Percentiles rank a stretch among this genome's conserved stretches.
Evolutionary conservation across 1,140 invertebrate genomes (phyloP).

Genomic region (Adelges cooleyi): DNA sequence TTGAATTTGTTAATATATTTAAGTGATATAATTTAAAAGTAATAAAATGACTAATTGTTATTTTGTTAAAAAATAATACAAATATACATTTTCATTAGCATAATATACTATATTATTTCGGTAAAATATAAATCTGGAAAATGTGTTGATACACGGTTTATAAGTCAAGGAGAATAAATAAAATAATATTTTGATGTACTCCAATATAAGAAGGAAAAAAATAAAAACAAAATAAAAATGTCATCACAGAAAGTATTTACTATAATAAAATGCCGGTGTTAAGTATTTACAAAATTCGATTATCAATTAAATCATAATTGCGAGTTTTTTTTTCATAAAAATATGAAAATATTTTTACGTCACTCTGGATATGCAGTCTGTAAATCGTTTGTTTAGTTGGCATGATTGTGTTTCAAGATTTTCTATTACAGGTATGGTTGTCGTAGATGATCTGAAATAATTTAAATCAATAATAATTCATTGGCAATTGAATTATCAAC

Average conservation of each 20-base stretch:
- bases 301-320: slow-evolving; percentile 16
- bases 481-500: too few relatives aligned
- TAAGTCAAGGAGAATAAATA: background rate
- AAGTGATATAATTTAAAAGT: too few relatives aligned
- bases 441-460: background rate
- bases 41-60: too few relatives aligned
- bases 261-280: slow-evolving; percentile 6
- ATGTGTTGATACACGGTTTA: too few relatives aligned
- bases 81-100: too few relatives aligned
- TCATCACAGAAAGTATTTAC: slow-evolving; percentile 6
- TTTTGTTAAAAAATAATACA: too few relatives aligned
- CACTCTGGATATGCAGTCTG: slow-evolving; percentile 6
- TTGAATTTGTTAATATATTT: too few relatives aligned
- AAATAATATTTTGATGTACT: too few relatives aligned
- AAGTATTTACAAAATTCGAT: background rate
- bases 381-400: background rate
- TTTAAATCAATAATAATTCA: too few relatives aligned
- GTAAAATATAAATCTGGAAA: too few relatives aligned
- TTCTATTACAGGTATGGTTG: background rate
- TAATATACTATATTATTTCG: too few relatives aligned
- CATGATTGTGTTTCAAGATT: background rate
- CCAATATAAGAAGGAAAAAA: background rate
- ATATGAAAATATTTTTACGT: background rate
- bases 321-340: too few relatives aligned
- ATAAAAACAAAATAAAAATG: background rate